These are phyloP conservation scores for Acanthurus leucopareius DNA, from an alignment of 2,797 vertebrate species.

Conservation along the genomic window DNA sequence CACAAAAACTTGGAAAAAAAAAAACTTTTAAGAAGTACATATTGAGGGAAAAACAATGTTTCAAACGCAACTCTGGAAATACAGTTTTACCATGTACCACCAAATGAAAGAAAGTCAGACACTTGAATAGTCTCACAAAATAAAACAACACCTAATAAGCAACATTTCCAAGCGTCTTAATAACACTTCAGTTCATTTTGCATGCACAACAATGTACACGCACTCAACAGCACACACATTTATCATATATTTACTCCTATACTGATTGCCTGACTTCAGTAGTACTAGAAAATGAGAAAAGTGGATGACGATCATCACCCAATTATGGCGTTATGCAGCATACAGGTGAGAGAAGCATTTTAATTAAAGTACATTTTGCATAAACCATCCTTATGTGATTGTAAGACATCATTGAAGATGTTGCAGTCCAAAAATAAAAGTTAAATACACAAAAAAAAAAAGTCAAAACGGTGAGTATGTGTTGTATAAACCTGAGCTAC, in stretches of 20 bases:
- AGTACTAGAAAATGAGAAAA: slow-evolving; percentile 83
- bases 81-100: slow-evolving; percentile 48
- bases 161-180: slow-evolving; percentile 66
- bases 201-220: slow-evolving; percentile 76
- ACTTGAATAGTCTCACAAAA: slow-evolving; percentile 74
- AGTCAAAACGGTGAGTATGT: slow-evolving; percentile 20
- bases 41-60: slow-evolving; percentile 51
- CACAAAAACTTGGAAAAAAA: slow-evolving; percentile 63
- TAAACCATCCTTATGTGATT: background rate
- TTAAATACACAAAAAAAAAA: slow-evolving; percentile 1
- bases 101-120: slow-evolving; percentile 53
- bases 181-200: slow-evolving; percentile 75
- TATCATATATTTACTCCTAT: slow-evolving; percentile 78
- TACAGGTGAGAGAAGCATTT: slow-evolving; percentile 21
- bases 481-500: slow-evolving; percentile 76
- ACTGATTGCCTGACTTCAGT: slow-evolving; percentile 87
- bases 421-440: slow-evolving; percentile 8
- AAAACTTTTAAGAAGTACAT: slow-evolving; percentile 57
- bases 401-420: slow-evolving; percentile 8
- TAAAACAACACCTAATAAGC: slow-evolving; percentile 73
- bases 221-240: slow-evolving; percentile 73
- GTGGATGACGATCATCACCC: slow-evolving; percentile 44
- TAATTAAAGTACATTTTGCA: background rate
- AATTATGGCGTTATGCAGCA: slow-evolving; percentile 39
- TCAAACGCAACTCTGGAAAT: slow-evolving; percentile 53